These are phyloP conservation scores for Crotophaga sulcirostris DNA, from an alignment of 2,113 vertebrate species.

Conservation along the genomic window DNA sequence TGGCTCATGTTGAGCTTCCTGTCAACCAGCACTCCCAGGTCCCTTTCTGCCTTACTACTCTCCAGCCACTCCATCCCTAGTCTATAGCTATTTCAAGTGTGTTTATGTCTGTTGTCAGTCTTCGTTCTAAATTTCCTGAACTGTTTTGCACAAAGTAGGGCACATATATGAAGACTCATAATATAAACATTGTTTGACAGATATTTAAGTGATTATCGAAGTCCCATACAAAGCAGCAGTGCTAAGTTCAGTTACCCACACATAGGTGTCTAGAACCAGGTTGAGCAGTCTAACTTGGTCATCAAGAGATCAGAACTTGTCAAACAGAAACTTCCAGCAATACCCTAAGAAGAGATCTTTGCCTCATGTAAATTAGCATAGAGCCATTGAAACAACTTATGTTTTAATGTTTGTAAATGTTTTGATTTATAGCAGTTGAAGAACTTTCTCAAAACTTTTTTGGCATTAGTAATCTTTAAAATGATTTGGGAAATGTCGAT, in stretches of 20 bases:
- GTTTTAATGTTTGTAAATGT: too few species aligned
- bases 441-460: neutral
- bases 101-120: neutral
- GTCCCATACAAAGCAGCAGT: neutral
- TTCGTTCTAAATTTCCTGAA: neutral
- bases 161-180: neutral
- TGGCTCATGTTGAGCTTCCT: too few species aligned
- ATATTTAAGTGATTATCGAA: neutral
- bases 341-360: neutral
- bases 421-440: neutral
- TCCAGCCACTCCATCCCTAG: too few species aligned
- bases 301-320: neutral
- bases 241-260: neutral
- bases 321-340: neutral
- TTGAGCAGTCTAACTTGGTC: neutral
- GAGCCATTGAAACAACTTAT: neutral
- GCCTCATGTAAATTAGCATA: neutral
- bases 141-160: neutral
- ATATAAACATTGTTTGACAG: neutral
- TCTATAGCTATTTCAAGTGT: too few species aligned
- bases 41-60: too few species aligned
- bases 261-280: neutral
- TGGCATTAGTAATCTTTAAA: neutral
- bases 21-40: too few species aligned
- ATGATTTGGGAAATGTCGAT: neutral